Percentiles rank a stretch among this genome's conserved stretches.
Evolutionary conservation across 1,140 invertebrate species (phyloP).

Genomic region (Acromyrmex charruanus): DNA sequence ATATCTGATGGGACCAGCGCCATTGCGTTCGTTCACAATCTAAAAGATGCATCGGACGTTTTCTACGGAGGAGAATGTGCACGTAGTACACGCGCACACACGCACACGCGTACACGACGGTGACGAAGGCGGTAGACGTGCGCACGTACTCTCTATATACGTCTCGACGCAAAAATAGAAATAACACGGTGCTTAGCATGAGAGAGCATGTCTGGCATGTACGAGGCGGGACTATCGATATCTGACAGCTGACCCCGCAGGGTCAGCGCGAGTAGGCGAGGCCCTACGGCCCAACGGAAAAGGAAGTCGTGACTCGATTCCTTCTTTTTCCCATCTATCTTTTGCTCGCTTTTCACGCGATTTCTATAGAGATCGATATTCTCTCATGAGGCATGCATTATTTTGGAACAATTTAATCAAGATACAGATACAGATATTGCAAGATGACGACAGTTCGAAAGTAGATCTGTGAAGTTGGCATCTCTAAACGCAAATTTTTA

Average conservation of each 20-base stretch:
- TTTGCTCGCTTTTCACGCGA: conserved; percentile 27
- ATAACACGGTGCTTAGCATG: conserved; percentile 74
- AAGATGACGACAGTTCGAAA: background rate
- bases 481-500: no score
- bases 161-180: conserved; percentile 71
- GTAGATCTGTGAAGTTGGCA: no score
- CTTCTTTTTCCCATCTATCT: conserved; percentile 21
- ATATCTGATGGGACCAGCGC: conserved; percentile 70
- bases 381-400: background rate
- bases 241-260: conserved; percentile 74
- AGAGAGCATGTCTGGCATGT: conserved; percentile 68
- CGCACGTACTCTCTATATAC: conserved; percentile 36
- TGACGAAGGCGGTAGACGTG: background rate
- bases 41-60: conserved; percentile 33
- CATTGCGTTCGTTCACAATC: conserved; percentile 40
- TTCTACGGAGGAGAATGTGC: background rate
- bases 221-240: conserved; percentile 76
- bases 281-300: conserved; percentile 64
- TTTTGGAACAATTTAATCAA: background rate
- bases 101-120: background rate
- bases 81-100: background rate
- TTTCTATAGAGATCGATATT: conserved; percentile 3
- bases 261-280: conserved; percentile 76
- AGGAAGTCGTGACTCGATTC: conserved; percentile 73
- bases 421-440: background rate